Conservation (phyloP, 2,888 invertebrate genomes). For the Meteorus colon region DNA sequence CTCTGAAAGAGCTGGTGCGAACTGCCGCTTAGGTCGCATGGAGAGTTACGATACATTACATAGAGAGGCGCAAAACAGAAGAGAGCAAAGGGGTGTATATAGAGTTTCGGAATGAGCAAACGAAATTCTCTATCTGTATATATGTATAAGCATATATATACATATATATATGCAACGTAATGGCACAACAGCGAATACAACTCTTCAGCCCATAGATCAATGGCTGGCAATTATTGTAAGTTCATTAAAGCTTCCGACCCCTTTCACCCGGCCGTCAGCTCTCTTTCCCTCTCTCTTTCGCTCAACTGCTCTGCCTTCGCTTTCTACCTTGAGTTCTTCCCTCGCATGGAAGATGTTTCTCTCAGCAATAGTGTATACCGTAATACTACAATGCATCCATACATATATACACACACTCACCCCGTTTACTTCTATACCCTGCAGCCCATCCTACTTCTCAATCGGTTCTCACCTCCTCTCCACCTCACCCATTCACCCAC, state of each 20-base stretch:
- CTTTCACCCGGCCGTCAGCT: constrained; percentile 14
- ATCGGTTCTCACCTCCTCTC: constrained; percentile 32
- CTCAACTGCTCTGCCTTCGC: background rate
- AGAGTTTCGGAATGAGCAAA: no score
- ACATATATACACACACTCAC: background rate
- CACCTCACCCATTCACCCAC: constrained; percentile 23
- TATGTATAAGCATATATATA: no score
- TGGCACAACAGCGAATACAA: constrained; percentile 59
- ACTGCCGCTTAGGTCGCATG: no score
- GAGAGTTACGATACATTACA: no score
- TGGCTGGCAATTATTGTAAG: constrained; percentile 73
- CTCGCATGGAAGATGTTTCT: constrained; percentile 15
- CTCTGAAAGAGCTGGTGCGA: no score
- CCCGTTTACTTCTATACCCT: constrained; percentile 25
- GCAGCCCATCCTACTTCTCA: constrained; percentile 35
- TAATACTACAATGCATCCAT: constrained; percentile 6
- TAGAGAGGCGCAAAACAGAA: no score
- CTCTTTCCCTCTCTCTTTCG: background rate
- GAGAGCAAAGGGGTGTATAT: no score
- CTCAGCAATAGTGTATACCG: constrained; percentile 21
- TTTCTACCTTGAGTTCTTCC: constrained; percentile 15
- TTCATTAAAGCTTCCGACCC: constrained; percentile 66
- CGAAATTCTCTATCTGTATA: background rate
- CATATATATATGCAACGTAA: constrained; percentile 5
- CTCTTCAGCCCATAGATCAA: constrained; percentile 72